phyloP scores from a whole-genome alignment of 1,140 invertebrate species.

The Cydia amplana region DNA sequence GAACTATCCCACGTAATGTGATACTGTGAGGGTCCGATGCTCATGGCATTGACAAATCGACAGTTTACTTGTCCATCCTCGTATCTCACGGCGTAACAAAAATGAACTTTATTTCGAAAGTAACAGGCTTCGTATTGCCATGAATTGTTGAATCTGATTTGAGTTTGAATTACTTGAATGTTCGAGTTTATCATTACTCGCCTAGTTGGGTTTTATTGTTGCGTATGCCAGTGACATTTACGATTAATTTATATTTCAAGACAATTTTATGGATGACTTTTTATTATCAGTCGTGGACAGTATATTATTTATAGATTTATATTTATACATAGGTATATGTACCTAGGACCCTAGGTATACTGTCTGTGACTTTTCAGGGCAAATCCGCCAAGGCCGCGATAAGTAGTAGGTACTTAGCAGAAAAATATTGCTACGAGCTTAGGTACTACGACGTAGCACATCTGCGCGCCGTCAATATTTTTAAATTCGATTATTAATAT shows the following conservation, averaged over 20 bases:
- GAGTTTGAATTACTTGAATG: neutral
- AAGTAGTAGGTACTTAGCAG: too few species aligned
- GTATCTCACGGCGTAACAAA: neutral
- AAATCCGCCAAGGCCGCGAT: too few species aligned
- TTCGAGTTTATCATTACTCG: constrained; percentile 20
- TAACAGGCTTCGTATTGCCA: neutral
- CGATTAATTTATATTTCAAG: neutral
- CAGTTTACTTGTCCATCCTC: neutral
- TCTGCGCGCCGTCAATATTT: too few species aligned
- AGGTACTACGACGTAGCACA: too few species aligned
- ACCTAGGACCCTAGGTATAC: too few species aligned
- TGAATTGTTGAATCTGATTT: neutral
- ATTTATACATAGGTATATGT: too few species aligned
- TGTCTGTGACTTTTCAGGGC: too few species aligned
- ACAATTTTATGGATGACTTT: neutral
- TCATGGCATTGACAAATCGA: constrained; percentile 19
- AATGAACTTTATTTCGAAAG: neutral
- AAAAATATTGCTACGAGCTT: too few species aligned
- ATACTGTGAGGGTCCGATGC: constrained; percentile 17
- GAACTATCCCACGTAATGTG: neutral
- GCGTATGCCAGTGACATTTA: constrained; percentile 2
- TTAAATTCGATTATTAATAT: too few species aligned
- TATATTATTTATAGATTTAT: too few species aligned
- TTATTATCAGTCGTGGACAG: too few species aligned
- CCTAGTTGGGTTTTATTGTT: neutral